phyloP scores from a whole-genome alignment of 2,797 vertebrate species.

The Thripadectes ignobilis region DNA sequence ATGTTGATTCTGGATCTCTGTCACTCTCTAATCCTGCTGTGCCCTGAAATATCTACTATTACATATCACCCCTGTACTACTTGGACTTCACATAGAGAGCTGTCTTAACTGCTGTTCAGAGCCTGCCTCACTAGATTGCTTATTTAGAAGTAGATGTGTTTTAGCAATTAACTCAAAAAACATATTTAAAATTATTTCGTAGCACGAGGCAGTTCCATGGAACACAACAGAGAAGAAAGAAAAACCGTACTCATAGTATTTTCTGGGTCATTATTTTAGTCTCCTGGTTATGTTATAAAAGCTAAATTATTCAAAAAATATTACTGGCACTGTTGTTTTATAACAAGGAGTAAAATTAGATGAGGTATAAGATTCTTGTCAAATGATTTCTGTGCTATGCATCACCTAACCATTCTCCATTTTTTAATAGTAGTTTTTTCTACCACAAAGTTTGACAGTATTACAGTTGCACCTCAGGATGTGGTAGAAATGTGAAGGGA shows the following conservation, averaged over 20 bases:
- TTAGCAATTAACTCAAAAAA: not conserved
- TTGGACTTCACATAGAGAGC: not conserved
- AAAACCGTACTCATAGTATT: not conserved
- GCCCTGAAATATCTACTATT: not conserved
- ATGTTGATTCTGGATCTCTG: constrained; percentile 22
- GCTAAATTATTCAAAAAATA: not conserved
- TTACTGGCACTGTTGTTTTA: not conserved
- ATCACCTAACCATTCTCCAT: not conserved
- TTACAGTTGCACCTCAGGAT: not conserved
- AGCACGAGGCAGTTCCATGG: not conserved
- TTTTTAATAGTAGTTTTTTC: not conserved
- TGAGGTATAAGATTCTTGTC: not conserved
- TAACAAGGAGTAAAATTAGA: not conserved
- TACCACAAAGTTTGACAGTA: not conserved
- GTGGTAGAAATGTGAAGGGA: not conserved
- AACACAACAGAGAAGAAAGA: not conserved
- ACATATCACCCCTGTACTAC: not conserved
- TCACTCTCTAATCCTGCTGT: not conserved
- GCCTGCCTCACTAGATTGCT: not conserved
- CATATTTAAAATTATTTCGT: not conserved
- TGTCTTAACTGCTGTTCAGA: not conserved
- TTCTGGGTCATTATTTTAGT: not conserved
- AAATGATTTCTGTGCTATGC: not conserved
- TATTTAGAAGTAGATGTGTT: not conserved
- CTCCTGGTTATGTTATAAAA: not conserved